phyloP scores from a whole-genome alignment of 1,140 invertebrate genomes.

The Drosophila subpulchrella region DNA sequence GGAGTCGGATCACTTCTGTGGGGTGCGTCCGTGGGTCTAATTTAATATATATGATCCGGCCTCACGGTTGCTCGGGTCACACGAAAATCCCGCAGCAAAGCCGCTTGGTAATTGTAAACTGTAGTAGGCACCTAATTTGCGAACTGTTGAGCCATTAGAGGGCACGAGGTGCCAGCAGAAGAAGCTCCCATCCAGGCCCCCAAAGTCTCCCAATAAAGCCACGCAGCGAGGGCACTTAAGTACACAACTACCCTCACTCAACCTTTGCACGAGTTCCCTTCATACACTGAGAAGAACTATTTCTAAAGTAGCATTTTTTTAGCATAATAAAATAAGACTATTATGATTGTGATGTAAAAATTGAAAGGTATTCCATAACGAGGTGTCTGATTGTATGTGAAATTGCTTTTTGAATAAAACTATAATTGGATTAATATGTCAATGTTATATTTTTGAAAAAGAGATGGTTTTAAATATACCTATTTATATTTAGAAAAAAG shows the following conservation, averaged over 20 bases:
- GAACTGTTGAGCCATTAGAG: conserved; percentile 78
- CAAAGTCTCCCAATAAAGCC: conserved; percentile 2
- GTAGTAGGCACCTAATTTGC: conserved; percentile 79
- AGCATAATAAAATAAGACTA: too few species aligned
- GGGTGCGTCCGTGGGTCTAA: conserved; percentile 33
- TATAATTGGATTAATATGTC: too few species aligned
- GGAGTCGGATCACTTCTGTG: neutral
- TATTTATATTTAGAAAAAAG: too few species aligned
- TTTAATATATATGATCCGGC: conserved; percentile 70
- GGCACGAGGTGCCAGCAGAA: conserved; percentile 58
- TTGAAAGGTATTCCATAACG: too few species aligned
- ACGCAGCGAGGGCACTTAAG: conserved; percentile 54
- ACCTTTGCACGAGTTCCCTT: conserved; percentile 1
- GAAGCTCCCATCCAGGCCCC: neutral
- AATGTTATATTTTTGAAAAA: too few species aligned
- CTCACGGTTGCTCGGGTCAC: conserved; percentile 30
- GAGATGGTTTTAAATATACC: too few species aligned
- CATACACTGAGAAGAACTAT: neutral
- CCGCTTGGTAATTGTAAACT: conserved; percentile 64
- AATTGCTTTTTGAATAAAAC: too few species aligned
- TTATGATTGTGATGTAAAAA: too few species aligned
- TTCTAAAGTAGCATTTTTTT: too few species aligned
- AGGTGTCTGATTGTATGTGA: too few species aligned
- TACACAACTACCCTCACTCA: conserved; percentile 34
- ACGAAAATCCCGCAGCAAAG: conserved; percentile 64